These are phyloP conservation scores for Epiblema foenella DNA, from an alignment of 2,888 invertebrate species.

Conservation along the genomic window DNA sequence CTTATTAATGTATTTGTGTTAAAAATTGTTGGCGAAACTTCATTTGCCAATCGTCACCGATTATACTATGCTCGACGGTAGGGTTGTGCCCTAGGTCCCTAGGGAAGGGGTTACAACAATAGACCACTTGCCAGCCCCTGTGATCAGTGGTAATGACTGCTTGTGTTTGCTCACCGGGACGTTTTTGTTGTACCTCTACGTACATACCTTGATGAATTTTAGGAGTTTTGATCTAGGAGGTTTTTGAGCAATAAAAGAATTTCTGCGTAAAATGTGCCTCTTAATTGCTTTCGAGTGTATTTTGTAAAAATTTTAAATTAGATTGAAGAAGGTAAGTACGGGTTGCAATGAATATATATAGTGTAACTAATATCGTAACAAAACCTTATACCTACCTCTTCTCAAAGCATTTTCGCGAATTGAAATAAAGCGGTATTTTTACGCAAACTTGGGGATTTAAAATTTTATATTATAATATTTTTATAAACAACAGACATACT, in stretches of 20 bases:
- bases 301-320: too few relatives aligned
- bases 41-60: conserved; percentile 13
- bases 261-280: not conserved
- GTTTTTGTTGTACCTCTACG: conserved; percentile 24
- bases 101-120: conserved; percentile 48
- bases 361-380: too few relatives aligned
- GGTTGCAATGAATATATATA: too few relatives aligned
- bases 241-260: not conserved
- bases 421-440: too few relatives aligned
- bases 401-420: too few relatives aligned
- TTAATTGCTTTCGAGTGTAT: not conserved
- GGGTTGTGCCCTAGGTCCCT: conserved; percentile 45
- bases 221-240: not conserved
- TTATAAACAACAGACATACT: too few relatives aligned
- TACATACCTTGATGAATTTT: not conserved
- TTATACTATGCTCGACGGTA: conserved; percentile 25
- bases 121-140: conserved; percentile 42
- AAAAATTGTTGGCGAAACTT: too few relatives aligned
- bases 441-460: too few relatives aligned
- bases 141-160: conserved; percentile 46
- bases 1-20: too few relatives aligned
- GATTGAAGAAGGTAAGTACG: too few relatives aligned
- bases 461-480: too few relatives aligned
- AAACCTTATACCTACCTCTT: too few relatives aligned
- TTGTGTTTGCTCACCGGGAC: conserved; percentile 44